These are phyloP conservation scores for Machimus rusticus DNA, from an alignment of 2,888 invertebrate species.

Conservation along the genomic window DNA sequence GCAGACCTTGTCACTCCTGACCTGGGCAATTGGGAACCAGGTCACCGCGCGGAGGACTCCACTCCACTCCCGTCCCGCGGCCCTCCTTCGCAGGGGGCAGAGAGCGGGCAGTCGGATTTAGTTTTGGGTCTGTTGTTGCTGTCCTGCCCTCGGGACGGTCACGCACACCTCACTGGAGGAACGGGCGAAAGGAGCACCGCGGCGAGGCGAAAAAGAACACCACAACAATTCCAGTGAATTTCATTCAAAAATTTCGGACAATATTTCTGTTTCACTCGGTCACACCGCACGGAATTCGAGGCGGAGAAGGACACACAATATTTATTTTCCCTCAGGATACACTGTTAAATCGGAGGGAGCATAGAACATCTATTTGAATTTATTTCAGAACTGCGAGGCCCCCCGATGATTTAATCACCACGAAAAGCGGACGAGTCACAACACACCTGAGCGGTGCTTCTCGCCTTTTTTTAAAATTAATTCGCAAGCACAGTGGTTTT, in stretches of 20 bases:
- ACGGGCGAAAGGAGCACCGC: not conserved
- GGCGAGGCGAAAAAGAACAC: not conserved
- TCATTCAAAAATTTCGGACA: slow-evolving; percentile 31
- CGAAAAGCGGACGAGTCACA: not conserved
- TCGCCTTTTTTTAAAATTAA: not conserved
- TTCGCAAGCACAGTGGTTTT: not conserved
- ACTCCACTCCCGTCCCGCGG: not conserved
- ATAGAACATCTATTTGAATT: not conserved
- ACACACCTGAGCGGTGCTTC: not conserved
- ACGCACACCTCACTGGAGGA: not conserved
- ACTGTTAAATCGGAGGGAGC: not conserved
- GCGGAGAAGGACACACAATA: not conserved
- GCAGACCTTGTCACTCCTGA: slow-evolving; percentile 10
- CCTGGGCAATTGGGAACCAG: slow-evolving; percentile 22
- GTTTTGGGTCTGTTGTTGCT: not conserved
- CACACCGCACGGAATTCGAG: not conserved
- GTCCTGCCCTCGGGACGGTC: not conserved
- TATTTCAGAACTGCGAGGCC: not conserved
- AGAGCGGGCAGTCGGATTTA: not conserved
- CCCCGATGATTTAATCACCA: not conserved
- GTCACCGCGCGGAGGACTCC: not conserved
- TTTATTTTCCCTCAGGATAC: not conserved
- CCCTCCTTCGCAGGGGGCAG: not conserved
- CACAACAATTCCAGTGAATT: not conserved
- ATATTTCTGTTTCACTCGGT: slow-evolving; percentile 24